A percentile compares a stretch with the other conserved stretches of the same genome.
Evolutionary conservation across 2,113 vertebrate genomes (phyloP).

Genomic region (Oxyura jamaicensis): DNA sequence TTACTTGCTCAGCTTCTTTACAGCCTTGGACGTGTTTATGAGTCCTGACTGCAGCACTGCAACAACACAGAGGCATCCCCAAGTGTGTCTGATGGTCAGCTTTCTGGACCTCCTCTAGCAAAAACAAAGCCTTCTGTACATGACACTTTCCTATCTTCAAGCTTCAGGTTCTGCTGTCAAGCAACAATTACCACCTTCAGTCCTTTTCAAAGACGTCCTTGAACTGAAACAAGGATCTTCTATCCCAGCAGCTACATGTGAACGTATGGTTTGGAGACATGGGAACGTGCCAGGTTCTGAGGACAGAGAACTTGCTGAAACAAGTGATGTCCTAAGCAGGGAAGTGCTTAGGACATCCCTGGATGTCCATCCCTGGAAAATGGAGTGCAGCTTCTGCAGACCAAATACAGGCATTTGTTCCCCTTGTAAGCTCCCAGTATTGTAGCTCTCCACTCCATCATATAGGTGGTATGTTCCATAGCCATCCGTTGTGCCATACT

Average conservation of each 20-base stretch:
- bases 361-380: too few species aligned
- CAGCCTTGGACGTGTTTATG: not conserved
- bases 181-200: not conserved
- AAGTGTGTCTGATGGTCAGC: rapidly evolving
- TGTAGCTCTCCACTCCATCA: not conserved
- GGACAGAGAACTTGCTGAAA: not conserved
- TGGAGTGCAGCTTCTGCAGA: not conserved
- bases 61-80: not conserved
- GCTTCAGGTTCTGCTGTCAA: not conserved
- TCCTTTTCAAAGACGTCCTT: not conserved
- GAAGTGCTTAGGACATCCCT: too few species aligned
- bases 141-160: not conserved
- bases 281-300: rapidly evolving
- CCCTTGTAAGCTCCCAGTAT: not conserved
- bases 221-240: not conserved
- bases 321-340: rapidly evolving
- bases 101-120: not conserved
- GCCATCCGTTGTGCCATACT: not conserved
- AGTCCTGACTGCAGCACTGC: not conserved
- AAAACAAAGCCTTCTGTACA: not conserved
- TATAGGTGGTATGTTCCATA: not conserved
- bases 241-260: not conserved
- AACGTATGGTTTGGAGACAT: not conserved
- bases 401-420: not conserved
- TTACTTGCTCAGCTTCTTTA: not conserved